phyloP scores from a whole-genome alignment of 2,113 vertebrate species.

The Serilophus lunatus region DNA sequence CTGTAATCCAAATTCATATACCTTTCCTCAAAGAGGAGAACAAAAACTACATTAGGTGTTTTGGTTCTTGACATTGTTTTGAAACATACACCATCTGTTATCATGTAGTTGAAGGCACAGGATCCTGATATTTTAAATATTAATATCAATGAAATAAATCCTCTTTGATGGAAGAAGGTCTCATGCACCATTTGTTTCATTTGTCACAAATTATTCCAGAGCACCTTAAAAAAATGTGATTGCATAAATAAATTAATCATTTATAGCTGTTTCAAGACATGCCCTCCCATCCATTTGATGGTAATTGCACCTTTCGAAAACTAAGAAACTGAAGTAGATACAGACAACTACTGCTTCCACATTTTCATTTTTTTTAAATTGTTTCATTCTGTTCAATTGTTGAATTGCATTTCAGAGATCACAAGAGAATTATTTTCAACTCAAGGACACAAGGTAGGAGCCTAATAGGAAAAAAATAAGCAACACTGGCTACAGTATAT shows the following conservation, averaged over 20 bases:
- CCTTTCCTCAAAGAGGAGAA: background rate
- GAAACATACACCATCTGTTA: background rate
- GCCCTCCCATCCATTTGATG: background rate
- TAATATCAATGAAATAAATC: background rate
- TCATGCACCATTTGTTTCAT: background rate
- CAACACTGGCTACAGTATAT: background rate
- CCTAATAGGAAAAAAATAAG: background rate
- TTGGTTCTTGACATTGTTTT: background rate
- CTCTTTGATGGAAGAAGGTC: background rate
- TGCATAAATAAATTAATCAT: background rate
- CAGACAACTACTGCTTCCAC: background rate
- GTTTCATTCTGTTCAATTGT: background rate
- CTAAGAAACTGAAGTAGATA: background rate
- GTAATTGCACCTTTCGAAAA: background rate
- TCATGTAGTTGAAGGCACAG: background rate
- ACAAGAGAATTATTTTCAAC: background rate
- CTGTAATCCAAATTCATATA: background rate
- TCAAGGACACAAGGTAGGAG: background rate
- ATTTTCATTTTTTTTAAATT: background rate
- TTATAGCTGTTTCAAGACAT: background rate
- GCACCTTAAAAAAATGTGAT: background rate
- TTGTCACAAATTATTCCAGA: background rate
- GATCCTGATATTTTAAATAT: background rate
- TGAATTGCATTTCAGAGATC: background rate
- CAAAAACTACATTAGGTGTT: background rate